Evolutionary conservation across 2,888 invertebrate genomes (phyloP), one percentile per base, ranked within the genome.

Genomic region (Abscondita cerata): DNA sequence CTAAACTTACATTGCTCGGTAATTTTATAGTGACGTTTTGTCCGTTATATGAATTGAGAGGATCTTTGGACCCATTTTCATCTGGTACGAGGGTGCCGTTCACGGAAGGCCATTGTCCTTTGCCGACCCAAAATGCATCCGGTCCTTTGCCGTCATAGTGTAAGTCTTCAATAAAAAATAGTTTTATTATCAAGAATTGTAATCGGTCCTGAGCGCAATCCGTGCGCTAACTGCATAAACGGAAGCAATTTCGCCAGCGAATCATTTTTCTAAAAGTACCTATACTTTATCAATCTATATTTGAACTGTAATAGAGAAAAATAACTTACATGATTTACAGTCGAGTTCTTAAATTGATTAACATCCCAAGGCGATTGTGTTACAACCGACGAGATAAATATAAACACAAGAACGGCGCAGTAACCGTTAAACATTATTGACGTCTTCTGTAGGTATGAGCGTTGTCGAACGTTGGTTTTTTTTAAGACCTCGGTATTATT

Each of bases 131-230:
- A 59, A 72, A 70, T 1, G 69, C 68, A 36, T 70, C 69, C 9
- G 69, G 66, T 2, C 59, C 68, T 56, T 52, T 57, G 5, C 72
- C 72, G 61, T 71, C 68, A 57, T 68, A 70, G 51, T 69, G 59
- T 4, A 72, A 59, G 15, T 70, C 58, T 13, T 59, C 46, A 25
- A 72, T 65, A 33, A 58, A 59, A 20, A 72, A 57, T n/a, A 2
- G 65, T 68, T 6, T 52, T 58, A 1, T 63, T 54, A 46, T 68
- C 64, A 11, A 68, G 6, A 16, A 70, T 65, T 46, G 56, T 52
- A 2, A 72, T 66, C 8, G 68, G 67, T 16, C 68, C 70, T 0
- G 72, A 71, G 19, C 64, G 57, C 8, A 72, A 36, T 2, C 65
- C 64, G 41, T 70, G 65, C 2, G 55, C 64, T 9, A 68, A 46